phyloP scores from a whole-genome alignment of 2,113 vertebrate genomes.

The Neomonachus schauinslandi region DNA sequence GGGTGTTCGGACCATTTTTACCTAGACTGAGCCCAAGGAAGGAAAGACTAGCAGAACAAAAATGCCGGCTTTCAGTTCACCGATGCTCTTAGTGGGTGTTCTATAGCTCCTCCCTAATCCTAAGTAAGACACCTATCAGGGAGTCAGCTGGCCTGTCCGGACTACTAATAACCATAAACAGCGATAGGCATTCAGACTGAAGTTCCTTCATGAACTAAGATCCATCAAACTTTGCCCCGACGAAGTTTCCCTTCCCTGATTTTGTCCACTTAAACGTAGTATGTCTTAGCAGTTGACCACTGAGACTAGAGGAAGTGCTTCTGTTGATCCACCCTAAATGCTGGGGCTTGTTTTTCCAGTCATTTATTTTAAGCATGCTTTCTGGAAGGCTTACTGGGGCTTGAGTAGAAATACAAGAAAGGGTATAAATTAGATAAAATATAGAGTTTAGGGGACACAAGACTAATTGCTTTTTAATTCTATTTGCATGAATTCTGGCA shows the following conservation, averaged over 20 bases:
- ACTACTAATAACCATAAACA: neutral
- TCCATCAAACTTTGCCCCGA: neutral
- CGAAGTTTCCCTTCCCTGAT: neutral
- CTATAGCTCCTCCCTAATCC: neutral
- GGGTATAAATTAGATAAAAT: constrained; percentile 44
- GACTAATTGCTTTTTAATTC: constrained; percentile 49
- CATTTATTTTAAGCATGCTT: constrained; percentile 20
- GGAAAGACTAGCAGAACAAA: neutral
- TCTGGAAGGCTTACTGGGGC: neutral
- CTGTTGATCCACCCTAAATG: neutral
- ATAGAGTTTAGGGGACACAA: neutral
- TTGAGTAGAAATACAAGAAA: neutral
- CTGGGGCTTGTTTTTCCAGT: neutral
- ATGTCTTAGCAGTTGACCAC: neutral
- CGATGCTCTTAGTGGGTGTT: neutral
- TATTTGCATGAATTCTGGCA: neutral
- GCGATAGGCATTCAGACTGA: neutral
- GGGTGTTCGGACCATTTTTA: neutral
- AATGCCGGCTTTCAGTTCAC: neutral
- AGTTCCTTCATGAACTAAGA: neutral
- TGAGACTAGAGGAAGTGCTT: neutral
- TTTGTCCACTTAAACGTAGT: neutral
- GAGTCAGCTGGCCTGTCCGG: neutral
- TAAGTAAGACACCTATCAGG: neutral
- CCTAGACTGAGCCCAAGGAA: neutral